Conservation (phyloP, 2,888 invertebrate genomes). For the Drosophila gaucha region DNA sequence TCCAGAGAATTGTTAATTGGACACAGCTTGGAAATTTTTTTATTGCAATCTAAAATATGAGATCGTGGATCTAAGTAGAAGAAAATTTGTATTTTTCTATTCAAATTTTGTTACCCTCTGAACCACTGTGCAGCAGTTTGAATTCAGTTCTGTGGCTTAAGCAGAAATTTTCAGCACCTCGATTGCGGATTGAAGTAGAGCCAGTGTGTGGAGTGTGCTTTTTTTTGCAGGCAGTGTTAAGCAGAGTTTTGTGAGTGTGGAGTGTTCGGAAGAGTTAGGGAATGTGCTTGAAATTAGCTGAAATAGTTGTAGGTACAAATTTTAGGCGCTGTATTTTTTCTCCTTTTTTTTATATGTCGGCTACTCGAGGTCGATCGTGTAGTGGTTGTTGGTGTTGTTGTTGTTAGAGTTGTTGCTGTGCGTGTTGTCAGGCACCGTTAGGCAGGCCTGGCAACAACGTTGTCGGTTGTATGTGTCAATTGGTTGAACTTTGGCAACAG, state of each 20-base stretch:
- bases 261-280: slow-evolving; percentile 47
- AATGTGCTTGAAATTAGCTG: slow-evolving; percentile 78
- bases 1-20: no score
- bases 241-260: slow-evolving; percentile 1
- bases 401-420: slow-evolving; percentile 53
- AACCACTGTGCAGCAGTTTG: slow-evolving; percentile 50
- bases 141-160: slow-evolving; percentile 56
- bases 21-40: no score
- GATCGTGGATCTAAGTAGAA: no score
- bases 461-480: slow-evolving; percentile 75
- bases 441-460: slow-evolving; percentile 61
- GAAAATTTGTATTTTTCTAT: neutral
- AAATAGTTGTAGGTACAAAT: slow-evolving; percentile 81
- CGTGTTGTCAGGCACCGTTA: slow-evolving; percentile 75
- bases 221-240: slow-evolving; percentile 16
- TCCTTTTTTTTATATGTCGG: slow-evolving; percentile 3
- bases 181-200: slow-evolving; percentile 33
- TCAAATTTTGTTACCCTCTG: slow-evolving; percentile 29
- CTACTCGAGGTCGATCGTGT: slow-evolving; percentile 52
- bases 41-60: no score
- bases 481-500: slow-evolving; percentile 43
- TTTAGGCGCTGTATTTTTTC: slow-evolving; percentile 60
- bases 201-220: slow-evolving; percentile 1
- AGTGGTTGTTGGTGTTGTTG: slow-evolving; percentile 29
- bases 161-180: slow-evolving; percentile 75